Evolutionary conservation across 1,140 invertebrate genomes (phyloP).

Genomic region (Apocrypta bakeri): DNA sequence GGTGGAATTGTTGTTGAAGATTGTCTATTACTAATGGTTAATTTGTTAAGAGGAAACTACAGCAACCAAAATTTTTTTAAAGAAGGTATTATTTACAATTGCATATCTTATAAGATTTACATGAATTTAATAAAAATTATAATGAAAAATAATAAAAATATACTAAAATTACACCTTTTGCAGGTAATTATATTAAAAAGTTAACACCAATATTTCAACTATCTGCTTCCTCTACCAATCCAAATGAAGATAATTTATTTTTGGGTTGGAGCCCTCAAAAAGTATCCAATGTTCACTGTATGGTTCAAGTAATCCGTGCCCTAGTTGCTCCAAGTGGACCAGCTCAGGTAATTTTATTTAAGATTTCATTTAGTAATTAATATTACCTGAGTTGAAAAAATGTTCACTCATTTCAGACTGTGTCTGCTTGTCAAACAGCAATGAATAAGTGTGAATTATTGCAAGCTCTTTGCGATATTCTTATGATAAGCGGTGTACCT

Average conservation of each 20-base stretch:
- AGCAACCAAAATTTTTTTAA: slow-evolving; percentile 99
- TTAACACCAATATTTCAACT: slow-evolving; percentile 91
- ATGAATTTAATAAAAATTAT: neutral
- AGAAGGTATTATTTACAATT: slow-evolving; percentile 81
- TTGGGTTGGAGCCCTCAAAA: slow-evolving; percentile 94
- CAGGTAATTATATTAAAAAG: slow-evolving; percentile 91
- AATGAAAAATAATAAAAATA: slow-evolving; percentile 16
- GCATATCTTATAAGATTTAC: neutral
- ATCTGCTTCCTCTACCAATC: slow-evolving; percentile 79
- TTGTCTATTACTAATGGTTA: slow-evolving; percentile 95
- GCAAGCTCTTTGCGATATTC: slow-evolving; percentile 88
- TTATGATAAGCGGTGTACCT: slow-evolving; percentile 97
- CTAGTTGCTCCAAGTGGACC: slow-evolving; percentile 93
- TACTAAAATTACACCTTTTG: slow-evolving; percentile 50
- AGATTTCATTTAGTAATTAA: neutral
- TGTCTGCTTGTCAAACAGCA: slow-evolving; percentile 89
- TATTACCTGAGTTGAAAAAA: neutral
- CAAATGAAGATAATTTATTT: slow-evolving; percentile 77
- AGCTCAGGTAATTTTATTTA: slow-evolving; percentile 76
- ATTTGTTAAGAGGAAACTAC: slow-evolving; percentile 94
- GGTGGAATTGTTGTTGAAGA: slow-evolving; percentile 99
- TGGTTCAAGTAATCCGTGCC: slow-evolving; percentile 91
- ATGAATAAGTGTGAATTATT: slow-evolving; percentile 90
- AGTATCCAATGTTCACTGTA: slow-evolving; percentile 93
- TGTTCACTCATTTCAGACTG: slow-evolving; percentile 56